Conservation (phyloP, 2,113 vertebrate genomes). For the Tor tambroides region DNA sequence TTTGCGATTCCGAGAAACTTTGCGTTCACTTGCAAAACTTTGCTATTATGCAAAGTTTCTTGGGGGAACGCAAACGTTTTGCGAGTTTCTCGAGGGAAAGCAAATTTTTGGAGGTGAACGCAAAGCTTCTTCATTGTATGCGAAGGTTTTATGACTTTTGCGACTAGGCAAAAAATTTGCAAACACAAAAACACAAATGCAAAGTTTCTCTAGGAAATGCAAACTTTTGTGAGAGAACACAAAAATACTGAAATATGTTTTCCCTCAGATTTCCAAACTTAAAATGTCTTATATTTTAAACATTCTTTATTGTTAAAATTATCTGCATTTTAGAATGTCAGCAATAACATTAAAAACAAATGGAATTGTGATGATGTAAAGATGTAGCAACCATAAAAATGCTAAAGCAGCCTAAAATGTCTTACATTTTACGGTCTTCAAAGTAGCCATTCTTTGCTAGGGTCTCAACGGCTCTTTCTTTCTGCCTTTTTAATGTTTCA, state of each 20-base stretch:
- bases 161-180: too few relatives aligned
- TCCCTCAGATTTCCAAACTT: too few relatives aligned
- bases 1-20: background rate
- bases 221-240: background rate
- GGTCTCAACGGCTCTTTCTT: background rate
- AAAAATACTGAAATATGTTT: too few relatives aligned
- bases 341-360: background rate
- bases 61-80: background rate
- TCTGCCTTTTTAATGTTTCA: background rate
- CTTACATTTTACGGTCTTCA: background rate
- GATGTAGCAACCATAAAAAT: background rate
- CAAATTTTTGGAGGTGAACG: background rate
- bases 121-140: background rate
- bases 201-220: background rate
- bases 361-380: background rate
- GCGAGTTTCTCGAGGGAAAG: background rate
- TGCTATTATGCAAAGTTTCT: background rate
- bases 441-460: background rate
- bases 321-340: too few relatives aligned
- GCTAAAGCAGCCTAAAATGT: background rate
- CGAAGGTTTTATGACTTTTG: background rate
- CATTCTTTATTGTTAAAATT: too few relatives aligned
- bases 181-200: too few relatives aligned
- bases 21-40: background rate
- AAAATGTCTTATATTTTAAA: too few relatives aligned